Base-by-base conservation (phyloP, 2,888 invertebrate species). In the Hipparchia sbordonii region DNA sequence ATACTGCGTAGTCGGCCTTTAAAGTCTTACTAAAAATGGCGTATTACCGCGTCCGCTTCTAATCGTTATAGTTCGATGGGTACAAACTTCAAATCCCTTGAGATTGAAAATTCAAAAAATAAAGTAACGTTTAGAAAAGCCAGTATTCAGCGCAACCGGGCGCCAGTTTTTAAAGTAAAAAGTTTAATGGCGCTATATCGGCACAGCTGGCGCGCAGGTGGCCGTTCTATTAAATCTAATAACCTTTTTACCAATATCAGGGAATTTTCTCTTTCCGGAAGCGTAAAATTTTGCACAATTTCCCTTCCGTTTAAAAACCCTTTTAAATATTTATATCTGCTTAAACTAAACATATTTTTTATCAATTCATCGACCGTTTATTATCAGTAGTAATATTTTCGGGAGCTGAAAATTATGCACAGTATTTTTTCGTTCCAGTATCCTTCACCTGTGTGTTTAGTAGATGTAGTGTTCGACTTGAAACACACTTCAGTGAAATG, bases 171-270 rank as follows among this genome's bases (percentile, higher is more conserved):
- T 6, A 33, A 39, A 39, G 33, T 68, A 72, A 72, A 62, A 72
- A 69, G 72, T 70, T 72, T 74, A 74, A 72, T 67, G 70, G 51
- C 56, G 69, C 66, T 45, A 48, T 59, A 63, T 51, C 52, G 52
- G 72, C 60, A 8, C 60, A 52, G 71, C 51, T 52, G 66, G 23
- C 7, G n/a, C 51, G 62, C 74, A 72, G 67, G 74, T 74, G 74
- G 57, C 72, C 72, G 61, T 54, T 33, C 72, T 74, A 72, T 74
- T 70, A 72, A 72, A 72, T 72, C 70, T 72, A 72, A 74, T 74
- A 74, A 74, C 70, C 61, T 74, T 69, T 67, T 70, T 67, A 70
- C 72, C 67, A 71, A 60, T 75, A 74, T 68, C 72, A 52, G 12
- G 51, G 51, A 52, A 39, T 69, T 39, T 33, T 23, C 69, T 39